Conservation (phyloP, 2,797 vertebrate genomes). For the Enteromius unitaeniatus region DNA sequence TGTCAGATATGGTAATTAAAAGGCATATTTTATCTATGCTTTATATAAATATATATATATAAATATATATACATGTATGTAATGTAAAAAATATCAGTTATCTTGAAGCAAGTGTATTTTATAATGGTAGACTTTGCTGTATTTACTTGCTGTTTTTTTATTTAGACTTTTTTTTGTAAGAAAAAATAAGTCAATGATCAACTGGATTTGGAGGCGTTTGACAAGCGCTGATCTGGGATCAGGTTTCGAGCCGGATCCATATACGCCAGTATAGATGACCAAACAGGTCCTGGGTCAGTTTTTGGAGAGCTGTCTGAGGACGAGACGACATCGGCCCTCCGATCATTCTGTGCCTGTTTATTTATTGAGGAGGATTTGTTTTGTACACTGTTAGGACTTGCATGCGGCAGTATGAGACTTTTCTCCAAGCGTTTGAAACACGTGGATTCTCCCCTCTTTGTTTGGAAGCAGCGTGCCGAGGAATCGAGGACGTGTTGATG, state of each 20-base stretch:
- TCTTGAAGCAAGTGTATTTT: constrained; percentile 61
- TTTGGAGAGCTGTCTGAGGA: constrained; percentile 44
- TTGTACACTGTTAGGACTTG: constrained; percentile 55
- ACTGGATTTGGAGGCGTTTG: constrained; percentile 22
- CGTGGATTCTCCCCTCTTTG: constrained; percentile 48
- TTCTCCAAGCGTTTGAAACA: constrained; percentile 42
- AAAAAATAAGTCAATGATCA: constrained; percentile 45
- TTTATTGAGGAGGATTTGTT: constrained; percentile 49
- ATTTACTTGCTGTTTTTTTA: constrained; percentile 58
- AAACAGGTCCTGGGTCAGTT: constrained; percentile 51
- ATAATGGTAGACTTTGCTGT: constrained; percentile 64
- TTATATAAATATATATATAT: constrained; percentile 56
- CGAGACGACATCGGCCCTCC: constrained; percentile 28
- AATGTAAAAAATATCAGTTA: constrained; percentile 59
- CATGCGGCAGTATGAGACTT: constrained; percentile 57
- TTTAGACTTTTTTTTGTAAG: constrained; percentile 53
- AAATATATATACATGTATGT: constrained; percentile 34
- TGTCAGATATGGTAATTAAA: constrained; percentile 58
- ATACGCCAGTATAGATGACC: constrained; percentile 45
- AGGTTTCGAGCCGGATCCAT: constrained; percentile 29
- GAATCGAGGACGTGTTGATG: constrained; percentile 12
- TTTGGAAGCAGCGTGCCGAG: constrained; percentile 40
- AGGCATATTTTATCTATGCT: constrained; percentile 65
- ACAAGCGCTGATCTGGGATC: constrained; percentile 49
- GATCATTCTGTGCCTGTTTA: constrained; percentile 58